Evolutionary conservation across 2,113 vertebrate genomes (phyloP), one percentile per base, ranked within the genome.

Genomic region (Cygnus buccinator): DNA sequence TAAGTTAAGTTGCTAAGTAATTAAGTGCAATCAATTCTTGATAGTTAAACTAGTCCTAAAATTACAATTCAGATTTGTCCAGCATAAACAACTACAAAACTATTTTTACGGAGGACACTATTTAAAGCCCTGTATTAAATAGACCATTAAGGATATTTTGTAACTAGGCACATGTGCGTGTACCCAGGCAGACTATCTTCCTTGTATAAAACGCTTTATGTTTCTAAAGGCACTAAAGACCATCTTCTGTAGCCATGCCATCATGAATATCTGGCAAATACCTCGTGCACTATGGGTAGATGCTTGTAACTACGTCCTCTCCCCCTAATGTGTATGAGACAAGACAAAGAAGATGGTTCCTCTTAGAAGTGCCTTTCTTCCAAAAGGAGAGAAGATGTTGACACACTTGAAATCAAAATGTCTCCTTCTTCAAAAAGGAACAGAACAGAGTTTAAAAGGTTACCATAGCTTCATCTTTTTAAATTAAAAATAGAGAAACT

Each of bases 1-100:
- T 70, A 22, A 67, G 44, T 76, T 89, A 78, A 75, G 70, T 91
- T 84, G 78, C 72, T 93, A 88, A 55, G 26, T 35, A 77, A 81
- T 84, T 87, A 66, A 87, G 31, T 86, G 41, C 46, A 71, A 81
- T 79, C 46, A 93, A 84, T 89, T 59, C 43, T 94, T 92, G 86
- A 76, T 71, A 91, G 31, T 44, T 94, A 96, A 97, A 92, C 94
- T 92, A 91, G 58, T 57, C 61, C n/a, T 82, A 71, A 87, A 86
- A 94, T 80, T 96, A n/a, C 25, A 71, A 70, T 82, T 50, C 86
- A 77, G 75, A 94, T 94, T 96, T 87, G 29, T 81, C 90, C 62
- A 54, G 18, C 93, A 95, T 84, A 78, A 83, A 74, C 33, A 73
- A 11, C 39, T 84, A 63, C 48, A 77, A 94, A 90, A 48, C 17